These are phyloP conservation scores for Chelonus formosanus DNA, from an alignment of 2,888 invertebrate genomes.

Conservation along the genomic window DNA sequence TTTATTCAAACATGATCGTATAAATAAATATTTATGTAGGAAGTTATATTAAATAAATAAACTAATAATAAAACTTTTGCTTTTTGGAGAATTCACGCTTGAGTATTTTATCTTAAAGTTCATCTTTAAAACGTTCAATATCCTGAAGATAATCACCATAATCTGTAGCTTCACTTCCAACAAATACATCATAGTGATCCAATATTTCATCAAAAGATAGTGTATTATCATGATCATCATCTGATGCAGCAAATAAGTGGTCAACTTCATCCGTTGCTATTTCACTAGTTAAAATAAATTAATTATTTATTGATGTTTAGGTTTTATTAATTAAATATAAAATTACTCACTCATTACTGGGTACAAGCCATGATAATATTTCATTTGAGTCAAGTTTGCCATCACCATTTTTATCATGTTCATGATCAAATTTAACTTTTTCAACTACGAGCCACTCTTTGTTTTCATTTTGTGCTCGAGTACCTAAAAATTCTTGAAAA, in stretches of 20 bases:
- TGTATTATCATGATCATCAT: constrained; percentile 83
- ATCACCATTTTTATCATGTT: constrained; percentile 86
- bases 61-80: too few relatives aligned
- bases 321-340: neutral
- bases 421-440: constrained; percentile 85
- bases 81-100: too few relatives aligned
- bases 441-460: constrained; percentile 78
- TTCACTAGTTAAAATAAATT: constrained; percentile 68
- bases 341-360: constrained; percentile 83
- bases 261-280: constrained; percentile 90
- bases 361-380: constrained; percentile 88
- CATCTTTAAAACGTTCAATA: constrained; percentile 81
- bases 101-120: constrained; percentile 67
- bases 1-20: too few relatives aligned
- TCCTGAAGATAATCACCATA: constrained; percentile 86
- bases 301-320: too few relatives aligned
- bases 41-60: too few relatives aligned
- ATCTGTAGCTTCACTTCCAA: constrained; percentile 91
- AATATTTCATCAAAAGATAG: constrained; percentile 84
- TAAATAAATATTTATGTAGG: too few relatives aligned
- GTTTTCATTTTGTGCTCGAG: constrained; percentile 73
- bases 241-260: constrained; percentile 86
- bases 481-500: constrained; percentile 85
- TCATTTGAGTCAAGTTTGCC: constrained; percentile 82
- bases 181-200: constrained; percentile 86